Base-by-base conservation (phyloP, 2,113 vertebrate genomes). In the Lagopus muta region DNA sequence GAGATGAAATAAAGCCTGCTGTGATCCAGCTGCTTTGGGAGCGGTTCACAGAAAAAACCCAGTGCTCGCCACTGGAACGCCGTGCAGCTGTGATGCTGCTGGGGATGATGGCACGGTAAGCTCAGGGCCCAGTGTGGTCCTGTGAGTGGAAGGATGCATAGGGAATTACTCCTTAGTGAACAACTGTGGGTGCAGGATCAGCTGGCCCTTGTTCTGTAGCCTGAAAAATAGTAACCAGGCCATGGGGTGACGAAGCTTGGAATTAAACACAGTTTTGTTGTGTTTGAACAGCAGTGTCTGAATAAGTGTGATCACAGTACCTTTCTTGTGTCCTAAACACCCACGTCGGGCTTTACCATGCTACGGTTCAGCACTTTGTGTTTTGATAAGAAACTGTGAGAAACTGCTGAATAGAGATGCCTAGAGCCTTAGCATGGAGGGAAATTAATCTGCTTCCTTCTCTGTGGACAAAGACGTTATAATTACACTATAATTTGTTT, bases 11-110 rank as follows among this genome's bases (percentile, higher is more conserved):
- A 62, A 98, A 98, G 83, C 98, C 98, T 11, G 97, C 98, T 43
- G 99, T 99, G 34, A 97, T 98, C 62, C 99, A 99, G 89, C 96
- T 99, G 88, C 97, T 99, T 5, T 99, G 99, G 99, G 99, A 99
- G 57, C 97, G 85, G 20, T 99, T 99, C 86, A 98, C 99, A 0
- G 98, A 98, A 47, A 99, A 99, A 96, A 97, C 94, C 11, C 97
- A 97, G 21, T 98, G 98, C n/a, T 98, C 98, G 0, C 40, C 73
- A 5, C 82, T 98, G 11, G 97, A 99, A 70, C 98, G 97, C 57
- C 97, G 98, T 27, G 98, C 98, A 40, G 98, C 99, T 1, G 97
- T 99, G 65, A 97, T 99, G 71, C 97, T 99, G 86, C 97, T 99
- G 74, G 99, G 99, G 32, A 99, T 99, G 99, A 98, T 99, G 91